A percentile compares a stretch with the other conserved stretches of the same genome.
phyloP scores from a whole-genome alignment of 2,113 vertebrate genomes.

The Zonotrichia leucophrys region DNA sequence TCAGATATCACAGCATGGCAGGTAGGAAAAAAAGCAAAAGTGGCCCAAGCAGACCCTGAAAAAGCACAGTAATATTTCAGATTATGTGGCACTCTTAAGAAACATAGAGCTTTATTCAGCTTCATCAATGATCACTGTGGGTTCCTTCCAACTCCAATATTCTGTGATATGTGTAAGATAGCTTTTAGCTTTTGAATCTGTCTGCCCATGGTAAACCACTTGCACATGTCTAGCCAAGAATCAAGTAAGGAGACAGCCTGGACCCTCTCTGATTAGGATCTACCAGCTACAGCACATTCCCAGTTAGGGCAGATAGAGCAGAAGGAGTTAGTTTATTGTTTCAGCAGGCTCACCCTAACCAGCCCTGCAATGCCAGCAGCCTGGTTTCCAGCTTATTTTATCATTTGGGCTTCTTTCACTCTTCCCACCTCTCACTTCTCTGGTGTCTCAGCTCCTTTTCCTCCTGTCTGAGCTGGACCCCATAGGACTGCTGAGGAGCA shows the following conservation, averaged over 20 bases:
- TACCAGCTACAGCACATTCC: background rate
- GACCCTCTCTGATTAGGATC: background rate
- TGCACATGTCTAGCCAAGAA: background rate
- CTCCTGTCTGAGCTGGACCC: background rate
- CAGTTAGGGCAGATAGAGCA: background rate
- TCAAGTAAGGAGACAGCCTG: background rate
- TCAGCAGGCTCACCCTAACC: background rate
- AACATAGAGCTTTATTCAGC: background rate
- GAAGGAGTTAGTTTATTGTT: background rate
- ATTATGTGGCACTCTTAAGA: background rate
- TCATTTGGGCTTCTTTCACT: background rate
- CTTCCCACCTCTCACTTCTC: background rate
- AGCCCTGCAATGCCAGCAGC: background rate
- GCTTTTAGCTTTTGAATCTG: background rate
- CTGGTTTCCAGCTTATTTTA: background rate
- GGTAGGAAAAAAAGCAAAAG: background rate
- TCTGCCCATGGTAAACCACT: background rate
- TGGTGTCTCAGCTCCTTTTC: background rate
- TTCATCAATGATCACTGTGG: background rate
- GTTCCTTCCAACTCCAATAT: background rate
- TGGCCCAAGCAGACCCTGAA: background rate
- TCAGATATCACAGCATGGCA: background rate
- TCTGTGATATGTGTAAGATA: background rate
- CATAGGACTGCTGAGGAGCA: fast-evolving
- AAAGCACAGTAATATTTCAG: background rate